Evolutionary conservation across 2,797 vertebrate species (phyloP).

Genomic region (Apodemus agrarius): DNA sequence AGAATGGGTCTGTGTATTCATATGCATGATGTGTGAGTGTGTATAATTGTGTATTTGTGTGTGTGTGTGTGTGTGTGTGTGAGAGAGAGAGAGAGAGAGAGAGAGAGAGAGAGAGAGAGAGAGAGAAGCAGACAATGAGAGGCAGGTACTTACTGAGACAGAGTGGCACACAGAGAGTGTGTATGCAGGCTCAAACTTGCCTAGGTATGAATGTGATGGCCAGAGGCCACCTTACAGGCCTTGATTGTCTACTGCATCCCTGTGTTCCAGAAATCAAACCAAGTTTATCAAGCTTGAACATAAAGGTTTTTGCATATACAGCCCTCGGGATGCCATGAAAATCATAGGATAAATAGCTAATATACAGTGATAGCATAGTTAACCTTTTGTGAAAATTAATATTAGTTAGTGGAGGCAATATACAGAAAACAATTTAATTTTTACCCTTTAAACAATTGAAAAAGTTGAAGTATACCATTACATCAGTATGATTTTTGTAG

Average conservation of each 20-base stretch:
- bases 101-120: no score
- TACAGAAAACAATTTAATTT: neutral
- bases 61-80: no score
- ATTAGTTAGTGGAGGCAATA: neutral
- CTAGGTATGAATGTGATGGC: neutral
- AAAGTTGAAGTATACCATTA: neutral
- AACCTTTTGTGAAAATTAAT: neutral
- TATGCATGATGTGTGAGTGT: no score
- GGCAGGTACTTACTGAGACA: no score
- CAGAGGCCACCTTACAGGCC: neutral
- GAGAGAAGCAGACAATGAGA: no score
- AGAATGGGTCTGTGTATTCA: no score
- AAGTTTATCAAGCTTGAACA: neutral
- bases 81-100: no score
- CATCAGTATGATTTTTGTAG: no score
- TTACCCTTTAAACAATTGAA: neutral
- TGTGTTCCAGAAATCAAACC: neutral
- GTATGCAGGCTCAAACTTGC: neutral
- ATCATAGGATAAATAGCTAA: neutral
- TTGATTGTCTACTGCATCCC: neutral
- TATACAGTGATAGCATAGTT: no score
- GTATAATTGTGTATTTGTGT: no score
- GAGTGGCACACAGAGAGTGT: no score
- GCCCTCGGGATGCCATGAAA: neutral
- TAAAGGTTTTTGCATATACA: neutral